phyloP scores from a whole-genome alignment of 2,113 vertebrate species.

The Ondatra zibethicus region DNA sequence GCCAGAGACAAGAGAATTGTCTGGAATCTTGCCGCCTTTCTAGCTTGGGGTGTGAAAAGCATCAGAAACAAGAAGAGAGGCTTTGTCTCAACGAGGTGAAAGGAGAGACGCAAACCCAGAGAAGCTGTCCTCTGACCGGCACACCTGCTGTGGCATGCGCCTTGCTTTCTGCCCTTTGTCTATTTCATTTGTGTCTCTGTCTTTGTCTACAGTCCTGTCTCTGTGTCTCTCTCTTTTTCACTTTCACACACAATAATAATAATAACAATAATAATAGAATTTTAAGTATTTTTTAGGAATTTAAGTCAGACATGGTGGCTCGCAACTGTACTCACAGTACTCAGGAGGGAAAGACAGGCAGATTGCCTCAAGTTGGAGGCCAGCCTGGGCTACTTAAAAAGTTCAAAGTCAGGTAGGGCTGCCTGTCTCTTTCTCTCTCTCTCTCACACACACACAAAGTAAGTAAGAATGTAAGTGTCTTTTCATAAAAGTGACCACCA shows the following conservation, averaged over 20 bases:
- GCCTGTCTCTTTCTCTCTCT: not conserved
- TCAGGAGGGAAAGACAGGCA: not conserved
- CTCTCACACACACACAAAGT: not conserved
- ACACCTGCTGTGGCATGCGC: not conserved
- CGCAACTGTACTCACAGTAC: not conserved
- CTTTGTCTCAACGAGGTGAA: not conserved
- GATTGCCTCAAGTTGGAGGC: not conserved
- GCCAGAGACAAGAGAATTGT: not conserved
- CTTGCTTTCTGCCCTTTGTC: not conserved
- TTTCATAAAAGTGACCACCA: conserved; percentile 33
- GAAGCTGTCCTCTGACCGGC: not conserved
- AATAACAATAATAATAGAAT: not conserved
- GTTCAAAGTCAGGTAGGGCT: not conserved
- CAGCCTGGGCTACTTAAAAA: not conserved
- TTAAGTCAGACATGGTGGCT: not conserved
- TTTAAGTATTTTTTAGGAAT: not conserved
- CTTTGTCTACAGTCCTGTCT: not conserved
- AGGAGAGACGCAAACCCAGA: not conserved
- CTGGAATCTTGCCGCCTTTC: not conserved
- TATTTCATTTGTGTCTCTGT: not conserved
- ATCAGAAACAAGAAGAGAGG: not conserved
- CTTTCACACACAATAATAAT: not conserved
- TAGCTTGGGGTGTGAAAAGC: not conserved
- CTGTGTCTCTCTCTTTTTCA: not conserved
- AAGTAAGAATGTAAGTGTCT: not conserved